Conservation (phyloP, 2,888 invertebrate species). For the Drosophila diplacantha region DNA sequence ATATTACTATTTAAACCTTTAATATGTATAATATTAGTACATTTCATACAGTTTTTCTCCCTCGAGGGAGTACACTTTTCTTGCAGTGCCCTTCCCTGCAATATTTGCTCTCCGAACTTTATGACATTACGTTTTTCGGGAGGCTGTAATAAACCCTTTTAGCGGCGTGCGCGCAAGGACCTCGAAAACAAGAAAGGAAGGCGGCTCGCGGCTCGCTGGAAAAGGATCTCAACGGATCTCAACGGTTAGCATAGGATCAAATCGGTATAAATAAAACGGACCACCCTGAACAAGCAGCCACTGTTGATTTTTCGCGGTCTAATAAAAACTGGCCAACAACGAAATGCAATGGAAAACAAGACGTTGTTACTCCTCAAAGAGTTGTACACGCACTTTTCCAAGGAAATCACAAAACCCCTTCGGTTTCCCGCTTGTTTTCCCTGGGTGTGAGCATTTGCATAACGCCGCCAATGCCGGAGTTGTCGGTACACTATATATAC, state of each 20-base stretch:
- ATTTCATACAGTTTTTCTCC: background rate
- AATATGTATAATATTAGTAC: too few species aligned
- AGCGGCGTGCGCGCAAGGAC: constrained; percentile 46
- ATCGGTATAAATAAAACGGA: constrained; percentile 32
- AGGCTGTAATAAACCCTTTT: constrained; percentile 64
- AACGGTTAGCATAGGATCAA: constrained; percentile 1
- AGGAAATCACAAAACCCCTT: constrained; percentile 59
- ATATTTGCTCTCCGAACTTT: constrained; percentile 46
- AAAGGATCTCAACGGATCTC: constrained; percentile 5
- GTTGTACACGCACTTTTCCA: constrained; percentile 58
- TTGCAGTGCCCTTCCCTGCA: constrained; percentile 1
- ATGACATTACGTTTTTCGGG: constrained; percentile 54
- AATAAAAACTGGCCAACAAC: constrained; percentile 56
- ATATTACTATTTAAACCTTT: too few species aligned
- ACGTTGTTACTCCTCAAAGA: constrained; percentile 52
- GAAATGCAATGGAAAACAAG: constrained; percentile 30
- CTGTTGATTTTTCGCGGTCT: constrained; percentile 70
- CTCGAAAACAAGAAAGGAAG: constrained; percentile 18
- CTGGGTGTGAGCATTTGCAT: constrained; percentile 67
- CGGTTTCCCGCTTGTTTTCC: constrained; percentile 40
- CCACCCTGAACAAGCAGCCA: constrained; percentile 58
- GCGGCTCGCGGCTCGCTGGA: constrained; percentile 14
- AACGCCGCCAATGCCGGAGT: constrained; percentile 38
- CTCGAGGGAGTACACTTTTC: background rate
- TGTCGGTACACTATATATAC: constrained; percentile 4